A percentile compares a stretch with the other conserved stretches of the same genome.
Evolutionary conservation across 1,140 invertebrate species (phyloP).

Genomic region (Luehdorfia chinensis): DNA sequence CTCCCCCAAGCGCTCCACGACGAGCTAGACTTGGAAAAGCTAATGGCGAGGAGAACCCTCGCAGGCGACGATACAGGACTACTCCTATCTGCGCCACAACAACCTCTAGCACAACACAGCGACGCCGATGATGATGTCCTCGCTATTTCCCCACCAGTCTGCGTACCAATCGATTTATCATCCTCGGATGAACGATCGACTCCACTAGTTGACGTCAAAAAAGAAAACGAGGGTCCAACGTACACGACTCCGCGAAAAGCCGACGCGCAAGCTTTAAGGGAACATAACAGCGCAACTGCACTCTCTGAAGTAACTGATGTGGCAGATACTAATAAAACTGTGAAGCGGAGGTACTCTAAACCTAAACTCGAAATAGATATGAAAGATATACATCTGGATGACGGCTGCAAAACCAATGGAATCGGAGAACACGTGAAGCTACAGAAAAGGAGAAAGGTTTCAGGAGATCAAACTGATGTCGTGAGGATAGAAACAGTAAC

Average conservation of each 20-base stretch:
- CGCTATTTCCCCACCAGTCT: slow-evolving; percentile 61
- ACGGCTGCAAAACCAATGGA: slow-evolving; percentile 68
- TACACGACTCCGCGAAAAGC: slow-evolving; percentile 47
- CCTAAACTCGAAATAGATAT: slow-evolving; percentile 73
- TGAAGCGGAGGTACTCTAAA: slow-evolving; percentile 63
- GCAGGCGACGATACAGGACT: slow-evolving; percentile 63
- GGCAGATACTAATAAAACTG: slow-evolving; percentile 47
- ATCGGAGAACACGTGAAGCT: slow-evolving; percentile 76
- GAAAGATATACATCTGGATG: slow-evolving; percentile 67
- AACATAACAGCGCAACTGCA: slow-evolving; percentile 56
- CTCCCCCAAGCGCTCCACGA: slow-evolving; percentile 59
- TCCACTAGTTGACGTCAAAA: slow-evolving; percentile 69
- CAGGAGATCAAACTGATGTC: slow-evolving; percentile 56
- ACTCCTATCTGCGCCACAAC: slow-evolving; percentile 40
- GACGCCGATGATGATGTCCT: slow-evolving; percentile 66
- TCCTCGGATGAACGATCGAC: slow-evolving; percentile 70
- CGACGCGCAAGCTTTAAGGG: slow-evolving; percentile 62
- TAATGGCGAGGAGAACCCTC: slow-evolving; percentile 80
- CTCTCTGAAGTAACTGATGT: slow-evolving; percentile 32
- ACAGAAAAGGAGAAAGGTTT: slow-evolving; percentile 77
- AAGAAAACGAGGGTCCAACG: slow-evolving; percentile 68
- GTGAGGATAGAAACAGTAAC: slow-evolving; percentile 47
- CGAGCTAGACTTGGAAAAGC: slow-evolving; percentile 82
- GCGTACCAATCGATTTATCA: slow-evolving; percentile 66
- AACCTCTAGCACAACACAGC: slow-evolving; percentile 35